Percentiles rank a stretch among this genome's conserved stretches.
Evolutionary conservation across 1,140 invertebrate genomes (phyloP).

Genomic region (Calosoma granatense): DNA sequence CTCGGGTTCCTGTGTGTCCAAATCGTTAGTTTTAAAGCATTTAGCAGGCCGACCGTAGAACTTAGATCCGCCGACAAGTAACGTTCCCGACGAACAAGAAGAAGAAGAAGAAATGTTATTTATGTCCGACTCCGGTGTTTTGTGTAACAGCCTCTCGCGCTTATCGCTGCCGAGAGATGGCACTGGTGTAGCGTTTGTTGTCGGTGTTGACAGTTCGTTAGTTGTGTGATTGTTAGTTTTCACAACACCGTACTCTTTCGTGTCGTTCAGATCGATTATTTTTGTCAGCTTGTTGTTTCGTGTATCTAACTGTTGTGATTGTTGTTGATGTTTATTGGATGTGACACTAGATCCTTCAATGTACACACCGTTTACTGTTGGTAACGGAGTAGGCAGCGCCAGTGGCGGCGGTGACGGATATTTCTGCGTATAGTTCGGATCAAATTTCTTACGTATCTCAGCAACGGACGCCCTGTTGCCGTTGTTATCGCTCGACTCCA

Average conservation of each 20-base stretch:
- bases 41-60: neutral
- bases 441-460: conserved; percentile 43
- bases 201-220: neutral
- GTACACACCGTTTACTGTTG: neutral
- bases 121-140: neutral
- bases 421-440: conserved; percentile 14
- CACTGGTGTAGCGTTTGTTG: too few species aligned
- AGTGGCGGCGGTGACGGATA: neutral
- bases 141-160: too few species aligned
- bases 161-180: neutral
- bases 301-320: neutral
- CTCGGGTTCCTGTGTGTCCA: neutral
- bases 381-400: neutral
- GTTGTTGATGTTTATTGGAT: too few species aligned
- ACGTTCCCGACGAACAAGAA: too few species aligned
- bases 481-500: conserved; percentile 38
- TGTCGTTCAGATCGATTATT: neutral
- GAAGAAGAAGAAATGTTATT: too few species aligned
- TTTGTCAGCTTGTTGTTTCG: neutral
- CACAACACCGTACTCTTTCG: neutral
- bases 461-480: conserved; percentile 41
- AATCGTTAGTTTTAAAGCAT: neutral
- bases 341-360: neutral
- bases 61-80: neutral
- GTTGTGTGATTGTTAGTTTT: too few species aligned